A percentile compares a stretch with the other conserved stretches of the same genome.
These are phyloP conservation scores for Rousettus leschenaultii DNA, from an alignment of 2,113 vertebrate genomes.

Conservation along the genomic window DNA sequence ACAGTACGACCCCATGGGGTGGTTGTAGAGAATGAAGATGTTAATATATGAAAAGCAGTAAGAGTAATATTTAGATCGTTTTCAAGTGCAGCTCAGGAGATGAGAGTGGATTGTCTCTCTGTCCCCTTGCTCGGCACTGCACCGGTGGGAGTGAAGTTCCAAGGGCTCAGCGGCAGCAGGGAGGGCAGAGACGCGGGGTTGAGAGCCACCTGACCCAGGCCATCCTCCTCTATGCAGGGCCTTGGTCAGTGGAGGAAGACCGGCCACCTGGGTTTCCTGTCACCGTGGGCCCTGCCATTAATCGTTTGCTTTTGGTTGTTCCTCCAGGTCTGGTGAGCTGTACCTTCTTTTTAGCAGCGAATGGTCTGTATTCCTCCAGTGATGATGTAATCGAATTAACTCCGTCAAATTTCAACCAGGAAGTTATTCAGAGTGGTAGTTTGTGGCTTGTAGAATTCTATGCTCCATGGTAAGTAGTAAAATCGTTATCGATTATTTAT, in stretches of 20 bases:
- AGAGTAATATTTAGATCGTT: not conserved
- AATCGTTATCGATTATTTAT: not conserved
- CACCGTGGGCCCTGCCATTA: accelerated
- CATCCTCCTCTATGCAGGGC: not conserved
- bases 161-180: not conserved
- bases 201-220: not conserved
- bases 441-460: slow-evolving; percentile 98
- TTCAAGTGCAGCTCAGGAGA: not conserved
- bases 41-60: not conserved
- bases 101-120: not conserved
- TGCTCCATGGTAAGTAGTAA: slow-evolving; percentile 93
- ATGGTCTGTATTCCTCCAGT: slow-evolving; percentile 88
- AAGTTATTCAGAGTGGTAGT: slow-evolving; percentile 94
- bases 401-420: slow-evolving; percentile 93
- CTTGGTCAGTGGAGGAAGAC: too few species aligned
- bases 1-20: not conserved
- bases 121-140: not conserved
- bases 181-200: not conserved
- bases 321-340: slow-evolving; percentile 88
- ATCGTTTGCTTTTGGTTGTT: slow-evolving; percentile 26
- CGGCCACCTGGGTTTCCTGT: not conserved
- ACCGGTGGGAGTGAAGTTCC: not conserved
- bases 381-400: slow-evolving; percentile 95
- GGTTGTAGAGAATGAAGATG: not conserved
- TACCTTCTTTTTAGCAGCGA: slow-evolving; percentile 86